phyloP scores from a whole-genome alignment of 2,113 vertebrate species.

The Uria aalge region DNA sequence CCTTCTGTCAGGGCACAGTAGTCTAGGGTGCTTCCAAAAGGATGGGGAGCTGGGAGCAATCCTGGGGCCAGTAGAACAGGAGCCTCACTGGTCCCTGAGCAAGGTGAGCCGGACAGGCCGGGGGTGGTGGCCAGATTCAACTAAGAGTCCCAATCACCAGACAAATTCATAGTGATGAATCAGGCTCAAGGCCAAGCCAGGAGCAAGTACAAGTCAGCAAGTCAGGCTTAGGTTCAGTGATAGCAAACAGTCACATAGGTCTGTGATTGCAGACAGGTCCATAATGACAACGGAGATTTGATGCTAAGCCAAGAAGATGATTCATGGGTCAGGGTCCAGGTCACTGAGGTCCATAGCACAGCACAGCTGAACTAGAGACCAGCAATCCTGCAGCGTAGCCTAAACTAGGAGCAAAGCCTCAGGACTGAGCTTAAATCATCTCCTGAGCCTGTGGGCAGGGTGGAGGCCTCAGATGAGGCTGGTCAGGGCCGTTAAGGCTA shows the following conservation, averaged over 20 bases:
- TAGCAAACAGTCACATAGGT: neutral
- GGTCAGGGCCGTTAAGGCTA: neutral
- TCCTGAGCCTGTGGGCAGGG: neutral
- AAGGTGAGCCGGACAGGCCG: neutral
- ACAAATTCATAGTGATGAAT: no score
- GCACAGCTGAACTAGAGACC: neutral
- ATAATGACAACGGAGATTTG: accelerated
- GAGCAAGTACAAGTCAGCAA: neutral
- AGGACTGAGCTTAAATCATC: neutral
- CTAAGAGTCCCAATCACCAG: neutral
- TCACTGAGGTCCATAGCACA: neutral
- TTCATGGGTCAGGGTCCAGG: no score
- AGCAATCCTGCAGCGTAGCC: neutral
- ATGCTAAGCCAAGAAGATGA: accelerated
- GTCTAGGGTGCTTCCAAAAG: neutral
- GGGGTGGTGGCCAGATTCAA: neutral
- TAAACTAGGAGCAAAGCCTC: neutral
- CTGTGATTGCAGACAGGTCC: neutral
- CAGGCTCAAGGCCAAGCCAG: neutral
- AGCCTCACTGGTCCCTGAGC: neutral
- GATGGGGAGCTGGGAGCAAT: accelerated
- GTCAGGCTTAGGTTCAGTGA: neutral
- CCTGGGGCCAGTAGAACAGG: neutral
- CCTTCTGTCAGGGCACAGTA: neutral
- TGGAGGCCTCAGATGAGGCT: neutral